Base-by-base conservation (phyloP, 2,797 vertebrate species). In the Anisognathus igniventris region DNA sequence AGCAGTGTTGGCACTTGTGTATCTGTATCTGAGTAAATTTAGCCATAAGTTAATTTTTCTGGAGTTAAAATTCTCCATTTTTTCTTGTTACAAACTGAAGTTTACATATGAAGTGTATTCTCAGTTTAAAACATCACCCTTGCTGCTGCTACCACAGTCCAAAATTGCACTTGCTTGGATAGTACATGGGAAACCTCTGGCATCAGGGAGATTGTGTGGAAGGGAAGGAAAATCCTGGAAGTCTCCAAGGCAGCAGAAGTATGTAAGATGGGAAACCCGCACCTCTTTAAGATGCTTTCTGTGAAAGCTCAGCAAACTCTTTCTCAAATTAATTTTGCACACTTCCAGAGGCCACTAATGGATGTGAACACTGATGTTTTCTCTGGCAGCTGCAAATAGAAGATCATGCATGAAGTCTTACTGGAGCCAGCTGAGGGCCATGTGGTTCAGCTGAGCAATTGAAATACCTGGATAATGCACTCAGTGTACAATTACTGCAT, bases 251-350 rank as follows among this genome's bases (percentile, higher is more conserved):
- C 1, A 6, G 50, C 28, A 68, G 50, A 86, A 56, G 13, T 73
- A 62, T 72, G 12, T 72, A 60, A 75, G 40, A 57, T 66, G 37
- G 22, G 66, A 91, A 92, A 54, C 28, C 7, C 1, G 0, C 27
- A 68, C 35, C 31, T 66, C 72, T 81, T 71, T 81, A 58, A 78
- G 47, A 30, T 23, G 28, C 3, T 88, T 14, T 71, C 90, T 86
- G 62, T 44, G 51, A 70, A 86, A 86, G 62, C 58, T 95, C 88
- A 82, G 67, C 66, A 73, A 86, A 66, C 40, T 48, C 73, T 58
- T 90, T 96, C 84, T 83, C 70, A 78, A 62, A 88, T 81, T 90
- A 66, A 64, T 90, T 92, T 85, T 88, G 37, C 67, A 47, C 51
- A 62, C 39, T 86, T 91, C 61, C 47, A 65, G 72, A 90, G 61